Evolutionary conservation across 2,888 invertebrate species (phyloP), one percentile per base, ranked within the genome.

Genomic region (Ashinkailepas kermadecensis): DNA sequence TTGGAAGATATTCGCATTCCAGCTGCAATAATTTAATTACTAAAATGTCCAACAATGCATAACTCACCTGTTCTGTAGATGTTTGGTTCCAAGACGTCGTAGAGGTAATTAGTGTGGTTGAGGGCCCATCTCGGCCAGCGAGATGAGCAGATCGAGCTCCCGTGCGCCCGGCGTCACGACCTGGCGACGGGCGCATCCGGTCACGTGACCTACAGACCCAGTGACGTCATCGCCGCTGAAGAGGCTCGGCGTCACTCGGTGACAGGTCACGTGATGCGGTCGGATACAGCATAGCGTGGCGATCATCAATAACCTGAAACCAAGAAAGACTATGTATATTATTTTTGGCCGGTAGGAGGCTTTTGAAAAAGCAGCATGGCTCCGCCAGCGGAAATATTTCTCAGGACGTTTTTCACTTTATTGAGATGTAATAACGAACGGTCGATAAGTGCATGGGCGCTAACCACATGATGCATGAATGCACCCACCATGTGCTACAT

Each of bases 91-190:
- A 89, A 91, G 86, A 88, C 88, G 85, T 89, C 89, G 85, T 91
- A 91, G 39, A 93, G 87, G 82, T 92, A 90, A 84, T 91, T 90
- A 90, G 93, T 91, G 83, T 90, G 91, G 84, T 90, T 89, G 86
- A 93, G 88, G n/a, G 6, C 93, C 93, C 85, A 90, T 91, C 84
- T 91, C 90, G 7, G 91, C 90, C 62, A 84, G 83, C 62, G 83
- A 81, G 56, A 67, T 80, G 58, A 84, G 82, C 39, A 18, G 54
- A 23, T 9, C 54, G 74, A 74, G 74, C 54, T 74, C 74, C 0
- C 74, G 74, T 1, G 54, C 11, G 74, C 74, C 74, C 8, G 74
- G 74, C 12, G 74, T 74, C 54, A 2, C 0, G 6, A 18, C 54
- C 74, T 74, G 74, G 18, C 74, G 74, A 8, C 23, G 9, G 25